phyloP scores from a whole-genome alignment of 2,888 invertebrate genomes.

The Xanthia icteritia region DNA sequence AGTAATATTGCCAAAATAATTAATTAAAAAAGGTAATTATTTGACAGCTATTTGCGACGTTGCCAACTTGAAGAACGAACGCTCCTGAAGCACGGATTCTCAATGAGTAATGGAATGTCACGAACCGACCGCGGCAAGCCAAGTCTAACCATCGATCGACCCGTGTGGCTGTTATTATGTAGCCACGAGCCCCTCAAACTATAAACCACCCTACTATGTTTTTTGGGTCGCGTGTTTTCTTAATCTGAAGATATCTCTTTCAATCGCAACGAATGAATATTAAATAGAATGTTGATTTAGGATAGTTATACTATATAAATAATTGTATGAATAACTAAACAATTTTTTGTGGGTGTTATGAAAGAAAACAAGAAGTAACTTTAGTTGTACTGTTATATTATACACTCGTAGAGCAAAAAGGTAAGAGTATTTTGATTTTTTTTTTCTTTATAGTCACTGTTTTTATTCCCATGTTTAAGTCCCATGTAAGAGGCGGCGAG shows the following conservation, averaged over 20 bases:
- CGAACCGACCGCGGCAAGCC: too few relatives aligned
- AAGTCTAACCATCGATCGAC: too few relatives aligned
- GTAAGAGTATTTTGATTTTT: too few relatives aligned
- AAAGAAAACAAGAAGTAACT: background rate
- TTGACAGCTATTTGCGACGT: too few relatives aligned
- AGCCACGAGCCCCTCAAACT: background rate
- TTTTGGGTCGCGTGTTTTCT: conserved; percentile 1
- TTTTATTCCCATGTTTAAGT: too few relatives aligned
- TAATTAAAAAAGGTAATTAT: too few relatives aligned
- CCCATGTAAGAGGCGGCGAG: too few relatives aligned
- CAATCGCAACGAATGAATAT: conserved; percentile 9
- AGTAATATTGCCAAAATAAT: too few relatives aligned
- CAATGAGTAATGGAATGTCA: too few relatives aligned
- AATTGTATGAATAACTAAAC: conserved; percentile 3
- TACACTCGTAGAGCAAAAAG: background rate
- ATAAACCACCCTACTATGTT: background rate
- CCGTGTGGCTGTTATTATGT: too few relatives aligned
- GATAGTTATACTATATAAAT: conserved; percentile 13
- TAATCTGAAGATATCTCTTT: conserved; percentile 14
- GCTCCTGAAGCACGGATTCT: background rate
- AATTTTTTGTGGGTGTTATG: background rate
- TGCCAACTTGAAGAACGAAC: too few relatives aligned
- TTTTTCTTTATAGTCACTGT: too few relatives aligned
- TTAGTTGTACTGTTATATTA: background rate
- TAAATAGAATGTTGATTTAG: conserved; percentile 29